Evolutionary conservation across 2,113 vertebrate species (phyloP).

Genomic region (Entomyzon cyanotis): DNA sequence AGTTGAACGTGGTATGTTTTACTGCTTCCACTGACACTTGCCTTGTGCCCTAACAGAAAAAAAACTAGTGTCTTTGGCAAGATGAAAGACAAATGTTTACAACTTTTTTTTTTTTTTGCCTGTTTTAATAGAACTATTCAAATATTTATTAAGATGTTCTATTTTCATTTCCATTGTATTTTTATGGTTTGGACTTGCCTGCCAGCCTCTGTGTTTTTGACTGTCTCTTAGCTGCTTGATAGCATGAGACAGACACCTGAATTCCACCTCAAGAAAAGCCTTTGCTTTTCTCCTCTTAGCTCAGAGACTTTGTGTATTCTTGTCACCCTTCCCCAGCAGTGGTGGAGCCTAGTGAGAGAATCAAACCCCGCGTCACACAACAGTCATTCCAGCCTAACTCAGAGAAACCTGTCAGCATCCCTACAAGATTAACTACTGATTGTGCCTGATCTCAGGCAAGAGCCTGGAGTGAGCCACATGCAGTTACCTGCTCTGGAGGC

Average conservation of each 20-base stretch:
- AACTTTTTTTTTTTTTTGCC: background rate
- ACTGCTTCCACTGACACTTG: background rate
- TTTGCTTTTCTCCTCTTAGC: background rate
- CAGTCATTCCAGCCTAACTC: background rate
- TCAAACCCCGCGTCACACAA: accelerated
- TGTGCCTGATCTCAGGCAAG: background rate
- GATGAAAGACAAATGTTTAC: background rate
- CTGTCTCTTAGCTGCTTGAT: background rate
- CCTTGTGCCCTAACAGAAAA: background rate
- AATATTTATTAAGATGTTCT: constrained; percentile 1
- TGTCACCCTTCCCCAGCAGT: background rate
- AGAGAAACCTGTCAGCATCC: background rate
- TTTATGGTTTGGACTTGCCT: background rate
- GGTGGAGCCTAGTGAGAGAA: background rate
- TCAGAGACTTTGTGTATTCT: background rate
- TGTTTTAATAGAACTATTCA: background rate
- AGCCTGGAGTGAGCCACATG: background rate
- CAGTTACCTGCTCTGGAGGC: background rate
- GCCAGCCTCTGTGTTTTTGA: background rate
- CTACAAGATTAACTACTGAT: background rate
- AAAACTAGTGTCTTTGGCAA: background rate
- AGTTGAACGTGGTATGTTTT: background rate
- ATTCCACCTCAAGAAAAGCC: background rate
- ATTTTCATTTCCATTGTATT: background rate
- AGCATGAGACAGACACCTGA: background rate